Conservation (phyloP, 2,888 invertebrate genomes). For the Drosophila paramelanica region DNA sequence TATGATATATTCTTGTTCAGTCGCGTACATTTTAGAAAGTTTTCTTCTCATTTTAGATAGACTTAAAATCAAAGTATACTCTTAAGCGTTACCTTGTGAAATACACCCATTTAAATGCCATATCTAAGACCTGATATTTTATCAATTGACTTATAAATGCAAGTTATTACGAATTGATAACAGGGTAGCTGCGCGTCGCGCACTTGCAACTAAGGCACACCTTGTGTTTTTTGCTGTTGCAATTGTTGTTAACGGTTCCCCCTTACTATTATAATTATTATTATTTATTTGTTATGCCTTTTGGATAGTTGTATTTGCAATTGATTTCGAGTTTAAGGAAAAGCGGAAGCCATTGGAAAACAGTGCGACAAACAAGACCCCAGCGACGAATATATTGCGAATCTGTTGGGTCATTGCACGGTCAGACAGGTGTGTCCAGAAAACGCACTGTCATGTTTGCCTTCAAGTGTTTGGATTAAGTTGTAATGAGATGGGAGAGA, state of each 20-base stretch:
- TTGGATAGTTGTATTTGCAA: constrained; percentile 45
- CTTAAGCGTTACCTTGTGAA: no score
- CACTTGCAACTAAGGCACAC: background rate
- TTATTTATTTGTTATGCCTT: constrained; percentile 23
- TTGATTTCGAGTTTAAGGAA: constrained; percentile 46
- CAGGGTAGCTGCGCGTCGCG: background rate
- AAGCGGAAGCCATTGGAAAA: constrained; percentile 47
- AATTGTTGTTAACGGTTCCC: constrained; percentile 49
- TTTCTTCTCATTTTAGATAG: no score
- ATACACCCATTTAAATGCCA: no score
- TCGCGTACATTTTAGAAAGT: no score
- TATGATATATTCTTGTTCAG: no score
- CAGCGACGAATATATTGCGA: no score
- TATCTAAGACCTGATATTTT: no score
- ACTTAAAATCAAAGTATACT: no score
- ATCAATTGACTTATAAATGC: no score
- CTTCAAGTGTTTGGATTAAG: constrained; percentile 2
- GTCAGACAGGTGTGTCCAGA: constrained; percentile 25
- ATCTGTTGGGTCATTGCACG: constrained; percentile 4
- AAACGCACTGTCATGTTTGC: constrained; percentile 12
- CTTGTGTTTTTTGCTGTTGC: constrained; percentile 5
- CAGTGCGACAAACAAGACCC: constrained; percentile 11
- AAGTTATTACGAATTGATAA: background rate
- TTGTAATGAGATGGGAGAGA: background rate
- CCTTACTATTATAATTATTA: constrained; percentile 8